Evolutionary conservation across 2,888 invertebrate species (phyloP), one percentile per base, ranked within the genome.

Genomic region (Buathra laborator): DNA sequence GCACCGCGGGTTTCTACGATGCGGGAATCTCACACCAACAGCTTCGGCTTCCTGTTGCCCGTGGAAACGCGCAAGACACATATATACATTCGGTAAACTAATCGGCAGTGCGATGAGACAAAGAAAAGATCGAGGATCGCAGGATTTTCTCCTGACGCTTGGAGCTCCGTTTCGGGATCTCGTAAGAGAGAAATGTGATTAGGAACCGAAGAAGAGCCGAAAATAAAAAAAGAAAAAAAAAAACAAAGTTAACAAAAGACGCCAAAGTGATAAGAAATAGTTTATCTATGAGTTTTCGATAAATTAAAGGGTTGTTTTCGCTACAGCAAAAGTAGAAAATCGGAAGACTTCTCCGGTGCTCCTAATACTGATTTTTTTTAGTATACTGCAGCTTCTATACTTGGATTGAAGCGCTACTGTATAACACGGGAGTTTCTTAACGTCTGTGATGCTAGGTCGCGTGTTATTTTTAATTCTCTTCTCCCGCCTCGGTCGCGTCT

Each of bases 391-490:
- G 32, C 62, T 71, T 72, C 48, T 66, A 72, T 9, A 24, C 32
- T 56, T 44, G 29, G 37, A 76, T 79, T 71, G 71, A 71, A 71
- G 76, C 51, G 14, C 66, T 24, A 67, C 59, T 80, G 44, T 66
- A 76, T 46, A 53, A 16, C n/a, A 46, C 12, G 68, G 12, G 46
- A 84, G 29, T 84, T 84, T 81, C 81, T 78, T 62, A 81, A 84
- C 84, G 32, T 81, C 62, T 74, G 12, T 62, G 68, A 83, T 29
- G 71, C 51, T 32, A 76, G 71, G 44, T 24, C 56, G 19, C 24
- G 16, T 74, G 78, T 71, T 84, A 77, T 70, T 53, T 81, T 80
- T 77, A 72, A 81, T 81, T 84, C 72, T 66, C 16, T 70, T 12
- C 46, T 74, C 64, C 29, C 44, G 16, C 46, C 77, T 44, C 43